phyloP scores from a whole-genome alignment of 2,888 invertebrate species.

The Parapristionchus giblindavisi region DNA sequence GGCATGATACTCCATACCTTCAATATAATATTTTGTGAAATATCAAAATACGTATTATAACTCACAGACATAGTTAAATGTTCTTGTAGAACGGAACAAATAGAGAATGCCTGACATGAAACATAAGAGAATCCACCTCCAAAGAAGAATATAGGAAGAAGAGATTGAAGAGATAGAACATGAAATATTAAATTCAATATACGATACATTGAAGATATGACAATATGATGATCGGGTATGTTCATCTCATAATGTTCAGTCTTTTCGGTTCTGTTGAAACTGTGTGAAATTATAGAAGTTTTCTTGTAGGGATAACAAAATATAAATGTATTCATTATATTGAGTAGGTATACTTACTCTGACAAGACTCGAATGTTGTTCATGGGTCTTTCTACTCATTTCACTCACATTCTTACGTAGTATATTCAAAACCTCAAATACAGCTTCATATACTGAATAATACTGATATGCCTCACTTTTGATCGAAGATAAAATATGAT shows the following conservation, averaged over 20 bases:
- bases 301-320: too few relatives aligned
- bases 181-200: too few relatives aligned
- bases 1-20: conserved; percentile 29
- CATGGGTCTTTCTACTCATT: conserved; percentile 28
- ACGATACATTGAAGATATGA: too few relatives aligned
- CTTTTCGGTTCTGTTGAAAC: too few relatives aligned
- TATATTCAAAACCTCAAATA: conserved; percentile 17
- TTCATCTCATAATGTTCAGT: too few relatives aligned
- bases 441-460: neutral
- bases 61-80: conserved; percentile 25
- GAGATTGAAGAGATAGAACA: conserved; percentile 23
- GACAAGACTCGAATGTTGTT: conserved; percentile 21
- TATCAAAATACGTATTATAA: too few relatives aligned
- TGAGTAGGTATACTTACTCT: too few relatives aligned
- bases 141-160: conserved; percentile 20
- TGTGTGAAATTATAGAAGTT: too few relatives aligned
- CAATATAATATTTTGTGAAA: too few relatives aligned
- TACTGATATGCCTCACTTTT: neutral
- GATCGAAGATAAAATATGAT: conserved; percentile 10
- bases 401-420: conserved; percentile 8
- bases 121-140: conserved; percentile 16
- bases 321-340: neutral
- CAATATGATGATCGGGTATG: too few relatives aligned
- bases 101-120: neutral
- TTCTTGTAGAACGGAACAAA: conserved; percentile 14